Percentiles rank a stretch among this genome's conserved stretches.
These are phyloP conservation scores for Gymnothorax reevesii DNA, from an alignment of 2,797 vertebrate species.

Conservation along the genomic window DNA sequence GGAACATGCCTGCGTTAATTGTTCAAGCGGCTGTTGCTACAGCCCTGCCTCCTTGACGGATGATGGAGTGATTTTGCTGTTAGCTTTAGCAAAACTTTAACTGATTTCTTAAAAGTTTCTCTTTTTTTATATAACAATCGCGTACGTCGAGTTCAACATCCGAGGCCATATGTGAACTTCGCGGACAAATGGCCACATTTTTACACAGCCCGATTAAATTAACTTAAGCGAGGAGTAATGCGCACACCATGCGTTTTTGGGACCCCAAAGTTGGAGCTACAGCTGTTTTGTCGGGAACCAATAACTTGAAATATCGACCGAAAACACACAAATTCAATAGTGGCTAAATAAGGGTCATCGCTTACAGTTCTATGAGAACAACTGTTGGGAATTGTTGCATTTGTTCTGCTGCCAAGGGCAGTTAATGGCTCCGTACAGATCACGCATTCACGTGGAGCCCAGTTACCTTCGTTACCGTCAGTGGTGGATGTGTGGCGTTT, in stretches of 20 bases:
- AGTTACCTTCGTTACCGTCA: not conserved
- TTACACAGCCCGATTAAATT: not conserved
- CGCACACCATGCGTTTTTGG: not conserved
- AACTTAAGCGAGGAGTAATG: not conserved
- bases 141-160: not conserved
- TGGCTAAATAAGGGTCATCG: not conserved
- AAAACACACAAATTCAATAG: not conserved
- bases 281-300: not conserved
- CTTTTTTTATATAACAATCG: not conserved
- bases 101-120: not conserved
- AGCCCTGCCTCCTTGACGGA: not conserved
- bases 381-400: not conserved
- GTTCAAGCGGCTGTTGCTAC: not conserved
- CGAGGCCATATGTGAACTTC: not conserved
- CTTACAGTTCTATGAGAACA: not conserved
- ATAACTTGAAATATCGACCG: not conserved
- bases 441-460: not conserved
- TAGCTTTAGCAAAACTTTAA: not conserved
- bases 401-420: not conserved
- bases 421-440: not conserved
- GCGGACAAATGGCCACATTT: not conserved
- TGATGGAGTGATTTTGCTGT: not conserved
- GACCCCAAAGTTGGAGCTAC: not conserved
- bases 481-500: not conserved
- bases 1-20: not conserved